These are phyloP conservation scores for Caenorhabditis drosophilae DNA, from an alignment of 2,888 invertebrate genomes.

Conservation along the genomic window DNA sequence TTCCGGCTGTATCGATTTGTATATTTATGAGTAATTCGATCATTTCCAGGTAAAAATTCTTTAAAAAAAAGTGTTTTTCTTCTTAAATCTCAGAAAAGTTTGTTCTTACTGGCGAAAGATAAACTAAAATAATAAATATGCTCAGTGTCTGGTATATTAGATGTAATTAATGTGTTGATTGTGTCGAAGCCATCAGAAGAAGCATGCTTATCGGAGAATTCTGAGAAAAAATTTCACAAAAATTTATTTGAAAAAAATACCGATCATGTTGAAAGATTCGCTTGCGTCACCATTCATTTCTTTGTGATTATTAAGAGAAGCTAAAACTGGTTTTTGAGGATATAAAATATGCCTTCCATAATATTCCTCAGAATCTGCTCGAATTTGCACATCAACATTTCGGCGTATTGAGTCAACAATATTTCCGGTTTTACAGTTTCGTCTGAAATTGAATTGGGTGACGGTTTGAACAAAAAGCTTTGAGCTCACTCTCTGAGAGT, in stretches of 20 bases:
- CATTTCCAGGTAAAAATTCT: constrained; percentile 48
- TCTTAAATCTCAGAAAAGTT: not conserved
- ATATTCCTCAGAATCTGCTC: constrained; percentile 63
- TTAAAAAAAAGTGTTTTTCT: constrained; percentile 2
- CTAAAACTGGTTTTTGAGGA: constrained; percentile 46
- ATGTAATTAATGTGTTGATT: constrained; percentile 36
- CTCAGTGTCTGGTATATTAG: constrained; percentile 46
- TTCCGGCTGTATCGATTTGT: constrained; percentile 11
- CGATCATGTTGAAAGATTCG: no score
- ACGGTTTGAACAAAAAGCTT: no score
- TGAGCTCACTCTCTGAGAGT: constrained; percentile 42
- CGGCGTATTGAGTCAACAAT: constrained; percentile 24
- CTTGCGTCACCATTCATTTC: constrained; percentile 18
- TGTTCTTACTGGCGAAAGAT: constrained; percentile 45
- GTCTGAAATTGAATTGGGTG: constrained; percentile 2
- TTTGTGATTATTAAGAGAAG: constrained; percentile 16
- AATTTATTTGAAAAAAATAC: no score
- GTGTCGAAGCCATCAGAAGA: constrained; percentile 18
- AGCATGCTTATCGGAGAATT: constrained; percentile 42
- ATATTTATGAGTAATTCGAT: constrained; percentile 5
- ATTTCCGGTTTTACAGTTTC: constrained; percentile 25
- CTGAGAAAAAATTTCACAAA: no score
- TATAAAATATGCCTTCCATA: constrained; percentile 49
- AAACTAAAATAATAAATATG: constrained; percentile 52
- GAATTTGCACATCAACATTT: constrained; percentile 38